phyloP scores from a whole-genome alignment of 2,888 invertebrate genomes.

The Crepidodera aurea region DNA sequence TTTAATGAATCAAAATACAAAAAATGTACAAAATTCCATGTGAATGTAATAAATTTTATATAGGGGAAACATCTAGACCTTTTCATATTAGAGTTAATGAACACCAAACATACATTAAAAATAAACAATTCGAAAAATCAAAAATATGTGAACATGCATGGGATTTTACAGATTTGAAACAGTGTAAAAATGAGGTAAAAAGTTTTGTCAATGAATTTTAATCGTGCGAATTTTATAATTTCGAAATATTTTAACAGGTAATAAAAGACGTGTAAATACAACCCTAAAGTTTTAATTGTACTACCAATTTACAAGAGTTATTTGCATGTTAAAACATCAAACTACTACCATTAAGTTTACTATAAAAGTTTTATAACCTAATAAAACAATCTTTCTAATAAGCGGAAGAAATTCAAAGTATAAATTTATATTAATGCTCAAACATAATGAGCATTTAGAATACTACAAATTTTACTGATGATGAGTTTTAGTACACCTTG shows the following conservation, averaged over 20 bases:
- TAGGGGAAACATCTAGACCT: no score
- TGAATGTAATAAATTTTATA: no score
- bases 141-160: no score
- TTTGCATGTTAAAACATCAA: slow-evolving; percentile 5
- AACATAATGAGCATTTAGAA: background rate
- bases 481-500: background rate
- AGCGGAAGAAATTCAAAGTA: slow-evolving; percentile 10
- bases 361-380: slow-evolving; percentile 14
- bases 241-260: background rate
- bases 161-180: no score
- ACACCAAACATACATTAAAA: no score
- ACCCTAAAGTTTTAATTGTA: slow-evolving; percentile 8
- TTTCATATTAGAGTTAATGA: no score
- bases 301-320: background rate
- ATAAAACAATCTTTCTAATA: slow-evolving; percentile 22
- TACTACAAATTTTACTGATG: slow-evolving; percentile 1
- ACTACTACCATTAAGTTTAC: slow-evolving; percentile 7
- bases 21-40: no score
- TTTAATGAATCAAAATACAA: no score
- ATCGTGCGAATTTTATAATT: no score
- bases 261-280: background rate
- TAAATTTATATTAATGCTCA: slow-evolving; percentile 9
- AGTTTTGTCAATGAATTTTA: no score
- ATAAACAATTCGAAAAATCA: no score
- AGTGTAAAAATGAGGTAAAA: no score